Evolutionary conservation across 2,888 invertebrate genomes (phyloP), one percentile per base, ranked within the genome.

Genomic region (Tinea semifulvella): DNA sequence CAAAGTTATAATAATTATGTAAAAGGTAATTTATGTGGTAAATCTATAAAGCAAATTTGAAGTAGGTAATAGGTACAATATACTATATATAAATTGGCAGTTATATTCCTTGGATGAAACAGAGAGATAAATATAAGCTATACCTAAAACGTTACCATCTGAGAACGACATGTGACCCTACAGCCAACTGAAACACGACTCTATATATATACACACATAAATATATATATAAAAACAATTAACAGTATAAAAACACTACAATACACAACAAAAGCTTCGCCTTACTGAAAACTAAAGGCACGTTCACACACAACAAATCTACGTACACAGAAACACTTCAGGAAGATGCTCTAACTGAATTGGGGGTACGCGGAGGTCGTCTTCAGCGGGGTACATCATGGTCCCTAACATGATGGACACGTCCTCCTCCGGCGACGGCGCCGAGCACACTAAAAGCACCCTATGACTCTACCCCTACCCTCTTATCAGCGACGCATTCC

Each of bases 291-390:
- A 14, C 11, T 2, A 31, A 31, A 14, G 14, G 54, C 57, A 56
- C 57, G 50, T 56, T 52, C 54, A 53, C 43, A 52, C 39, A 39
- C 39, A 19, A 49, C 36, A 40, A 11, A 38, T 38, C 48, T 76
- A 86, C 88, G 84, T 87, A 89, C 89, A 87, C 68, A 89, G 68
- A 58, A 89, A 82, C 75, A 88, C 86, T 71, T 89, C 88, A 26
- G 89, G 89, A 58, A 89, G 84, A 63, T 87, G 86, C 65, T 89
- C 88, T 53, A 89, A 77, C 61, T 87, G 86, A 57, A 89, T 88
- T 55, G 89, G 89, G 50, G 89, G 89, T 55, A 89, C 88, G 62
- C 89, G 84, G 75, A 87, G 82, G 65, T 82, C 82, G 52, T 79
- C 74, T 51, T 62, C 61, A 52, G 65, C 67, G 43, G 43, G 46